Base-by-base conservation (phyloP, 2,888 invertebrate species). In the Oligia fasciuncula region DNA sequence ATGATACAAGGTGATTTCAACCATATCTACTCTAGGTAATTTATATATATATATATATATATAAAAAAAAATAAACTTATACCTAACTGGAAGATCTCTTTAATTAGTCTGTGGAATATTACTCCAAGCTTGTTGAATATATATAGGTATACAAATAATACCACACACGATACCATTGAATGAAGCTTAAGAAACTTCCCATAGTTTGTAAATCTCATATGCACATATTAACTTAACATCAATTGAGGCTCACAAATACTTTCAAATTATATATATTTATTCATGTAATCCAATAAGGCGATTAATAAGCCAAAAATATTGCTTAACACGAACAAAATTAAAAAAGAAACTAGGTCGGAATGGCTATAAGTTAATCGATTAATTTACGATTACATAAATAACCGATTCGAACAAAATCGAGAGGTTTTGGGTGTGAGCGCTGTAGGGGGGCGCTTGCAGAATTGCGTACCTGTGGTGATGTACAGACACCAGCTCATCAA, bases 371-470 rank as follows among this genome's bases (percentile, higher is more conserved):
- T 92, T 93, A 92, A 91, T 91, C 90, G 84, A 86, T 88, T 92
- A 91, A 92, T 93, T 92, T 93, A 92, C 89, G 89, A 89, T 91
- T 90, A 90, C 85, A 91, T 92, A 91, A 92, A 93, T 91, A 92
- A 92, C 89, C 92, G 92, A 94, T 94, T 93, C 91, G 90, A 92
- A 91, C 88, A 90, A 90, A 93, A 93, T 93, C 92, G 91, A 93
- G 91, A 90, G 91, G 89, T 92, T 91, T 91, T 91, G 43, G 76
- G 78, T 77, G 71, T 76, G 79, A 62, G 71, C 83, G 60, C 86
- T 2, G 84, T 79, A 84, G 85, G 85, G 86, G 85, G 85, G 83
- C 85, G 85, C 75, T 73, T 29, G 83, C 85, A 85, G 85, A 60
- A 72, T 77, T 77, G 67, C 78, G 73, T 83, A 72, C 77, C 83